These are phyloP conservation scores for Pheosia tremula DNA, from an alignment of 2,888 invertebrate species.

Conservation along the genomic window DNA sequence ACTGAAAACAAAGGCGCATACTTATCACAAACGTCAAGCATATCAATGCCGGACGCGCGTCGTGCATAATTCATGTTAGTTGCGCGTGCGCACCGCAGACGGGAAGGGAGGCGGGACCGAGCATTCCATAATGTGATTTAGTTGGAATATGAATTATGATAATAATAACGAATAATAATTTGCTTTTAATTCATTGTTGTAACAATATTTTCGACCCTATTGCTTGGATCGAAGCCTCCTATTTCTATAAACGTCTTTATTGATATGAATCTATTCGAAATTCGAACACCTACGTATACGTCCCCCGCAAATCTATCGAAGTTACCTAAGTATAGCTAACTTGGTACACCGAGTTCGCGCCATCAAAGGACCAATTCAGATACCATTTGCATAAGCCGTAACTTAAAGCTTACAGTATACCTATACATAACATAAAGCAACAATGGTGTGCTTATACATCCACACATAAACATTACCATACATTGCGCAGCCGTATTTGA, in stretches of 20 bases:
- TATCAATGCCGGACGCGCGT: slow-evolving; percentile 29
- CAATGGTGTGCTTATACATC: slow-evolving; percentile 1
- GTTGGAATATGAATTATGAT: not conserved
- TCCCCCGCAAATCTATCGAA: too few species aligned
- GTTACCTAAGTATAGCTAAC: too few species aligned
- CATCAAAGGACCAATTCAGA: too few species aligned
- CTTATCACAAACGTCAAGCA: slow-evolving; percentile 23
- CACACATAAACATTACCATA: slow-evolving; percentile 4
- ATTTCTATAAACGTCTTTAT: too few species aligned
- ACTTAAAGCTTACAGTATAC: not conserved
- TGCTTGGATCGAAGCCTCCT: too few species aligned
- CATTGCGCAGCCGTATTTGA: slow-evolving; percentile 1
- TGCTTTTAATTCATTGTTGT: too few species aligned
- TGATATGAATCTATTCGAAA: too few species aligned
- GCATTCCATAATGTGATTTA: not conserved
- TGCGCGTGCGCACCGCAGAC: slow-evolving; percentile 3
- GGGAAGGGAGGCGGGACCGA: not conserved
- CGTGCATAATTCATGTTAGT: slow-evolving; percentile 30
- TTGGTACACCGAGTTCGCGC: too few species aligned
- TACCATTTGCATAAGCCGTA: too few species aligned
- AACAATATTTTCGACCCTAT: too few species aligned
- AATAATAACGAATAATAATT: too few species aligned
- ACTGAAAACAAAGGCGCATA: slow-evolving; percentile 27
- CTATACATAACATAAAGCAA: not conserved
- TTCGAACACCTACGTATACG: too few species aligned